Evolutionary conservation across 2,797 vertebrate species (phyloP), one percentile per base, ranked within the genome.

Genomic region (Etheostoma perlongum): DNA sequence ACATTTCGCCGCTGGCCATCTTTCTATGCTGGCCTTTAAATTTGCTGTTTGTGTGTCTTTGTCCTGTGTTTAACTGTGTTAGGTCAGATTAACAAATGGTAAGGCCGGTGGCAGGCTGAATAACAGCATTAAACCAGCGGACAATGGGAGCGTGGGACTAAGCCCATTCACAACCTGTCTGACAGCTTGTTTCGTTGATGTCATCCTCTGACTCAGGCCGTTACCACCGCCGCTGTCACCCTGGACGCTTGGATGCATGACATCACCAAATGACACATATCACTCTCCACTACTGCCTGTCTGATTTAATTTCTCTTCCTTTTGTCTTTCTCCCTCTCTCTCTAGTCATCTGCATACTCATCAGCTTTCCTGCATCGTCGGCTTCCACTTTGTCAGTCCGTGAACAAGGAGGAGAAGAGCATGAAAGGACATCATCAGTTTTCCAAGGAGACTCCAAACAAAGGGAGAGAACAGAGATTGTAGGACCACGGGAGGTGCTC

Each of bases 131-230:
- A 95, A 69, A 93, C 78, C 77, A 53, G 55, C 86, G 92, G 84
- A 95, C 94, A 95, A 94, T 92, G 90, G 93, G 88, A 90, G 74
- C 66, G 81, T 85, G 89, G 92, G 88, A 78, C 3, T 89, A 90
- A 92, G 87, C 90, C 83, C 88, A 93, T 93, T 91, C 88, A 81
- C 86, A 92, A 93, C 93, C 92, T 92, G 89, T 95, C 92, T 94
- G 94, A 66, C 68, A 84, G 93, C 88, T 69, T 74, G 88, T 85
- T 69, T 79, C 82, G 85, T 81, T 95, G 94, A 96, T 93, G 93
- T 95, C 93, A 95, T 89, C 79, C 85, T 93, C 93, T 94, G 92
- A 95, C 87, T 95, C 93, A 92, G 93, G 86, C 92, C 88, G 86
- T 75, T 93, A 92, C 90, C 82, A 83, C 80, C 84, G 72, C 90